Evolutionary conservation across 2,797 vertebrate species (phyloP), one percentile per base, ranked within the genome.

Genomic region (Acipenser ruthenus): DNA sequence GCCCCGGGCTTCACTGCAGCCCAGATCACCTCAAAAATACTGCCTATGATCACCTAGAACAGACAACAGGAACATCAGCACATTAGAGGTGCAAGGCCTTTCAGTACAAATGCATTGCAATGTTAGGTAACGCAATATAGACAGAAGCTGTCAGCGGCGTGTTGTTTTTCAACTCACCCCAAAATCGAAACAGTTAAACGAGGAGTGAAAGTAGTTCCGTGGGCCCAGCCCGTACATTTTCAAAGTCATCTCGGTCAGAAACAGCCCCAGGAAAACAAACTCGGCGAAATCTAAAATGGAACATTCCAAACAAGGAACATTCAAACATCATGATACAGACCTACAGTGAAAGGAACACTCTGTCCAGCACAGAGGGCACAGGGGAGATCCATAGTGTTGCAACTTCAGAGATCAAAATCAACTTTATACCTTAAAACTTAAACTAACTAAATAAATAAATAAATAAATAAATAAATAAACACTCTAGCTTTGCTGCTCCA

Each of bases 141-240:
- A 50, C 23, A 10, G 49, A 67, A 71, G 9, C 71, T 55, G 47
- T 50, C 50, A 53, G 51, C 48, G 18, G 10, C 7, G 37, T 61
- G 61, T 50, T 13, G 50, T 50, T 56, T 9, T 8, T 15, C 18
- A 65, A 84, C 95, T 94, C 77, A 99, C 96, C 88, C 92, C 95
- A 75, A 97, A 99, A 82, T 99, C 96, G 53, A 99, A 99, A 77
- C 95, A 96, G 86, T 99, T 99, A 88, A 99, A 99, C 0, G 95
- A 98, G 1, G 96, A 98, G 71, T 96, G 94, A 80, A 97, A 99
- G 80, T 99, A 99, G 76, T 91, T 94, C 70, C 95, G 90, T 50
- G 95, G 94, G 59, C 96, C 96, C 8, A 99, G 84, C 23, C 95
- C 94, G 0, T 97, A 99, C 94, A 99, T 96, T 83, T 99, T 99